Base-by-base conservation (phyloP, 2,888 invertebrate species). In the Anthoptus insignis region DNA sequence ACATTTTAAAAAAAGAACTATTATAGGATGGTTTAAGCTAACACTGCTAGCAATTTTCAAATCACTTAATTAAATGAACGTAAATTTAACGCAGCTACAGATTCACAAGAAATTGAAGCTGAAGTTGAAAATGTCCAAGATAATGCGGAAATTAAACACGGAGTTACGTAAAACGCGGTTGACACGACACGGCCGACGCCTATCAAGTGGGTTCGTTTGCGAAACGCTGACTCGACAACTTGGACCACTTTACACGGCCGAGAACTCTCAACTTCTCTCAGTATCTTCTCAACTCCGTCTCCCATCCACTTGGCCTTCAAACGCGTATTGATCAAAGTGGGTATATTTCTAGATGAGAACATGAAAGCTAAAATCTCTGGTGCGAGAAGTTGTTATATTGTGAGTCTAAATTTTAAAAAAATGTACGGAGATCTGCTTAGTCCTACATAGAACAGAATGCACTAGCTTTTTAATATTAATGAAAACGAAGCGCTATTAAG, bases 181-280 rank as follows among this genome's bases (percentile, higher is more conserved):
- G 75, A 75, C 73, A 71, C 71, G 80, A 74, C 78, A 78, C 78
- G 74, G 79, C 16, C 57, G 57, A 57, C 57, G 64, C 57, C 42
- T 64, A 80, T 81, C 81, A 80, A 87, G 86, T 74, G 81, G 63
- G 42, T 64, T 64, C 63, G 63, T 64, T 64, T 64, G 78, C 78
- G 79, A 79, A 87, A 77, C 79, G 89, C 90, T 90, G 90, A 90
- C 89, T 74, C 81, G 77, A 78, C 79, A 78, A 77, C 82, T 83
- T 81, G 80, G 80, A 78, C 78, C 83, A 82, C 87, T 81, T 66
- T 64, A 58, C 56, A 39, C 34, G 64, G 52, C 64, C 53, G 57
- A 72, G 76, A 61, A 81, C 80, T 76, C 81, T 81, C 77, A 76
- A 76, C 76, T 66, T 76, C 66, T 67, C 63, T 65, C 69, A 70